These are phyloP conservation scores for Drosophila truncata DNA, from an alignment of 1,140 invertebrate species.

Conservation along the genomic window DNA sequence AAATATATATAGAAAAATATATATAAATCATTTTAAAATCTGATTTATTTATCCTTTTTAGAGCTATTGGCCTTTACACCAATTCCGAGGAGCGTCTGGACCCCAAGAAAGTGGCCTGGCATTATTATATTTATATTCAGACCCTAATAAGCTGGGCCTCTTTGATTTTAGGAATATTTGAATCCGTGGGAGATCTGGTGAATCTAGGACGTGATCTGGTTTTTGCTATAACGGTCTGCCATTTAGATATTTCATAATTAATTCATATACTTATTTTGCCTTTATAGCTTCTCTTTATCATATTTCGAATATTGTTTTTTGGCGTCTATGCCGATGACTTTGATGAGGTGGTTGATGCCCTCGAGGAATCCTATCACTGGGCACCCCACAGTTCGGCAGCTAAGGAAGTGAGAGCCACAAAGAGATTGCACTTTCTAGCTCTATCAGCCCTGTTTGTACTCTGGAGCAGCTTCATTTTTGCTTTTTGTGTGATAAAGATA, in stretches of 20 bases:
- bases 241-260: no score
- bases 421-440: constrained; percentile 24
- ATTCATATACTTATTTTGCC: not conserved
- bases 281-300: constrained; percentile 17
- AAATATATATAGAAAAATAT: no score
- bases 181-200: constrained; percentile 27
- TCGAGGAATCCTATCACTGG: constrained; percentile 27
- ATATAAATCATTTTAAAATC: not conserved
- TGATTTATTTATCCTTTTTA: not conserved
- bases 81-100: constrained; percentile 26
- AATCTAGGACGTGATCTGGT: constrained; percentile 43
- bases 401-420: constrained; percentile 2
- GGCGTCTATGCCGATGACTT: constrained; percentile 20
- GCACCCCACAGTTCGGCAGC: not conserved
- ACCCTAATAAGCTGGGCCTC: not conserved
- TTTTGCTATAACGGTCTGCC: constrained; percentile 30
- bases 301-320: constrained; percentile 13
- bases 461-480: constrained; percentile 2
- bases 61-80: constrained; percentile 27
- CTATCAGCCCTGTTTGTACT: not conserved
- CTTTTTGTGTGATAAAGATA: constrained; percentile 21
- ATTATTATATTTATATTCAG: constrained; percentile 4
- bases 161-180: not conserved
- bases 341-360: constrained; percentile 29
- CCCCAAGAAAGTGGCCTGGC: constrained; percentile 10